Percentiles rank a stretch among this genome's conserved stretches.
Conservation (phyloP, 1,140 invertebrate genomes). For the Anastrepha obliqua region DNA sequence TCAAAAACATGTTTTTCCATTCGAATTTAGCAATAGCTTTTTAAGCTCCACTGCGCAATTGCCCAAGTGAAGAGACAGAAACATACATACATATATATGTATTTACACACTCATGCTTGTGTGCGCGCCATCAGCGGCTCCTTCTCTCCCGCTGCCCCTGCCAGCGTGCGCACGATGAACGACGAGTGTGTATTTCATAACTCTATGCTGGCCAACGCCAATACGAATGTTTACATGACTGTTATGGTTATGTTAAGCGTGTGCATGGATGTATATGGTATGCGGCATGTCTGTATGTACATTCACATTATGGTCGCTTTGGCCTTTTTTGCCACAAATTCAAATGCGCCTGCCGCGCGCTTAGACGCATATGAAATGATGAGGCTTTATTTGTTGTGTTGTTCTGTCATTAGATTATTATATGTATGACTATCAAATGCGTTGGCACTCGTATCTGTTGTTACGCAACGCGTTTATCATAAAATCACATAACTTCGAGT, state of each 20-base stretch:
- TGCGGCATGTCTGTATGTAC: neutral
- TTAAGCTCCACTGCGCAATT: conserved; percentile 33
- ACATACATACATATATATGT: neutral
- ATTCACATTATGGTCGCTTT: neutral
- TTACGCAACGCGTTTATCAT: conserved; percentile 44
- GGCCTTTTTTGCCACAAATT: neutral
- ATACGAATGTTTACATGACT: neutral
- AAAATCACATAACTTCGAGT: neutral
- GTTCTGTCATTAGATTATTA: neutral
- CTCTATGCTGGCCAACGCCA: conserved; percentile 5
- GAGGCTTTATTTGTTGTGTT: neutral
- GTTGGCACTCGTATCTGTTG: neutral
- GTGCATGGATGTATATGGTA: too few relatives aligned
- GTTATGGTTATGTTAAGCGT: neutral
- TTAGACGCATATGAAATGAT: neutral
- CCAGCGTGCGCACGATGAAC: neutral
- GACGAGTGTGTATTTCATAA: conserved; percentile 39
- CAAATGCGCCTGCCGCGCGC: neutral
- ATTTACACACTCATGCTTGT: neutral
- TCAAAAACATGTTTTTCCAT: conserved; percentile 1
- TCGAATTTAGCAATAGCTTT: neutral
- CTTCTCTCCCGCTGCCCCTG: neutral
- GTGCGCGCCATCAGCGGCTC: neutral
- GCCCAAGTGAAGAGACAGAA: neutral
- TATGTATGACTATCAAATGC: neutral